phyloP scores from a whole-genome alignment of 2,113 vertebrate genomes.

The Scartelaos histophorus region DNA sequence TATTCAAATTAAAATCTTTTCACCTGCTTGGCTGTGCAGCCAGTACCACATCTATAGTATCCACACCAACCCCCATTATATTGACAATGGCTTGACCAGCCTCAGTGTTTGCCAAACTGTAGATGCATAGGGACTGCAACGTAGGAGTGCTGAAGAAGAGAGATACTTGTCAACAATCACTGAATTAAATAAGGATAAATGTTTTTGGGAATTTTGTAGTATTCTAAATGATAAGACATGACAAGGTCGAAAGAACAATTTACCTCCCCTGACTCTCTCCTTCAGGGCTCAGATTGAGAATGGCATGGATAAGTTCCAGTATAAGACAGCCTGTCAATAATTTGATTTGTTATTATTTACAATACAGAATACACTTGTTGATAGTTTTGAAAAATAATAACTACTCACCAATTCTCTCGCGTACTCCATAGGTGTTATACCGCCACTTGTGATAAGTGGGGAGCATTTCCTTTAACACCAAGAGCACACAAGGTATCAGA shows the following conservation, averaged over 20 bases:
- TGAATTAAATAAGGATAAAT: neutral
- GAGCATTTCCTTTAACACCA: slow-evolving; percentile 96
- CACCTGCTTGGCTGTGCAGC: slow-evolving; percentile 91
- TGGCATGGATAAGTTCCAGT: slow-evolving; percentile 93
- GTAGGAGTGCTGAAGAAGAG: slow-evolving; percentile 78
- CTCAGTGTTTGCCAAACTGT: slow-evolving; percentile 94
- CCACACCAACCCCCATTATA: slow-evolving; percentile 96
- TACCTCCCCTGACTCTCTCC: slow-evolving; percentile 88
- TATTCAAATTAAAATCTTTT: slow-evolving; percentile 2
- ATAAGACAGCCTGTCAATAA: slow-evolving; percentile 86
- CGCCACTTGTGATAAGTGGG: slow-evolving; percentile 98
- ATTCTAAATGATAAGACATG: too few species aligned
- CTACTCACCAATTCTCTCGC: slow-evolving; percentile 88
- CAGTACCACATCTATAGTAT: slow-evolving; percentile 93
- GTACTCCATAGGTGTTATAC: slow-evolving; percentile 89
- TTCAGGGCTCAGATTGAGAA: slow-evolving; percentile 91
- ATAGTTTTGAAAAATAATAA: neutral
- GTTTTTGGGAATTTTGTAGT: too few species aligned
- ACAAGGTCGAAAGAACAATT: neutral
- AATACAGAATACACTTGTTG: neutral
- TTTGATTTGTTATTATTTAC: neutral
- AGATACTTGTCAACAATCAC: neutral
- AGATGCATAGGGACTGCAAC: slow-evolving; percentile 93
- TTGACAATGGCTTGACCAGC: slow-evolving; percentile 94
- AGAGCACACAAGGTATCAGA: slow-evolving; percentile 91